Evolutionary conservation across 1,140 invertebrate species (phyloP), one percentile per base, ranked within the genome.

Genomic region (Zaprionus gabonicus): DNA sequence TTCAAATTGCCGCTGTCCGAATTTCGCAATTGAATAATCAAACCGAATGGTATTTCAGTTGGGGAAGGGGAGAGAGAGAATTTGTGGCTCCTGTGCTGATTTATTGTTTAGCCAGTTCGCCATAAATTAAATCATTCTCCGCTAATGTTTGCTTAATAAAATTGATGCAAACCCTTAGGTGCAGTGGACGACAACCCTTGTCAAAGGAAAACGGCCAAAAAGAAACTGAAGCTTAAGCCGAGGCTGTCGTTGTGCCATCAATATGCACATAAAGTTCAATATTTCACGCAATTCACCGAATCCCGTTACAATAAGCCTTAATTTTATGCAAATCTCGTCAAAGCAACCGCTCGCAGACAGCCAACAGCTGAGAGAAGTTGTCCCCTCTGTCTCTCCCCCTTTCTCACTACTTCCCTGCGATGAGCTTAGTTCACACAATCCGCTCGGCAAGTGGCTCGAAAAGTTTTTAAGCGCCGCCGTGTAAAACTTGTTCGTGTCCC

Each of bases 231-330:
- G 55, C 59, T 57, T 44, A 51, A 23, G 51, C 53, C 28, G 55
- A 69, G 34, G 67, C 59, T 51, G 60, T 71, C 57, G 41, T 41
- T 55, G 67, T 34, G 58, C 56, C 77, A 83, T 86, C 83, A 86
- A 86, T 86, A 86, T 86, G 83, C 83, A 69, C 84, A 88, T 90
- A 90, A 90, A 88, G 84, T 90, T 90, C 81, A 88, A 88, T 88
- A 84, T 88, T 88, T 88, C 75, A 71, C 66, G 69, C 84, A 71
- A 88, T 78, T 87, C 74, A 66, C 71, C 75, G 81, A 88, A 90
- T 88, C 81, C 85, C 53, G 84, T 87, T 76, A 84, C 74, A 84
- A 84, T 88, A 88, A 88, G 80, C 84, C 84, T 77, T 88, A 88
- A 88, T 90, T 84, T 88, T 84, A 88, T 88, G 84, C 85, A 88